Evolutionary conservation across 2,113 vertebrate species (phyloP), one percentile per base, ranked within the genome.

Genomic region (Puntigrus tetrazona): DNA sequence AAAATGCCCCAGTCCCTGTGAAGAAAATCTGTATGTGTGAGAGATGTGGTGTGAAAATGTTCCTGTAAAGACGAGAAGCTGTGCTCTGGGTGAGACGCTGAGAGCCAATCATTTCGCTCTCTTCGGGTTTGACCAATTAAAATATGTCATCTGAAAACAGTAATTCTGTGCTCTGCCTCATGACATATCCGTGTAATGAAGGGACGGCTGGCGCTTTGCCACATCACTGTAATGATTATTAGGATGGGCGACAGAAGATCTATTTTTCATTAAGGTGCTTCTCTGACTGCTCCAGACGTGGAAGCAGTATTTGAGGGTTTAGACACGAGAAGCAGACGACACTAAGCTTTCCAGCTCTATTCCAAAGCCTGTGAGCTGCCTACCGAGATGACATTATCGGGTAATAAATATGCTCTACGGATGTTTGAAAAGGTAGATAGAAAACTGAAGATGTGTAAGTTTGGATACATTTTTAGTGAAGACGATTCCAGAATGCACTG

Each of bases 21-120:
- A 27, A 20, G 2, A 78, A 29, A 27, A 38, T 55, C 3, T 25
- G 31, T 38, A 7, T 31, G 14, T 50, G 73, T 50, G 45, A 18
- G 76, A 27, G 14, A 34, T 6, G 41, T 55, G 74, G 55, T 78
- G 55, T 61, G 77, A 78, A 78, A 61, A 61, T 78, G 77, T 78
- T 78, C 77, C 55, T 29, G 77, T 78, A 16, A 78, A 43, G n/a
- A 41, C 52, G 76, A 43, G 76, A 78, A 41, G 77, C 31, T 78
- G 75, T 41, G 36, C n/a, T 78, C n/a, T 57, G 47, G 29, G 20
- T 77, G 5, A 36, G 50, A 77, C 3, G 20, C 20, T 3, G 50
- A 36, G 47, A 55, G 29, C 50, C 74, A 77, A 43, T 78, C 52
- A 61, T 78, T 61, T 78, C 77, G 8, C 55, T 78, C 20, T 78